Evolutionary conservation across 2,113 vertebrate species (phyloP).

Genomic region (Setophaga coronata): DNA sequence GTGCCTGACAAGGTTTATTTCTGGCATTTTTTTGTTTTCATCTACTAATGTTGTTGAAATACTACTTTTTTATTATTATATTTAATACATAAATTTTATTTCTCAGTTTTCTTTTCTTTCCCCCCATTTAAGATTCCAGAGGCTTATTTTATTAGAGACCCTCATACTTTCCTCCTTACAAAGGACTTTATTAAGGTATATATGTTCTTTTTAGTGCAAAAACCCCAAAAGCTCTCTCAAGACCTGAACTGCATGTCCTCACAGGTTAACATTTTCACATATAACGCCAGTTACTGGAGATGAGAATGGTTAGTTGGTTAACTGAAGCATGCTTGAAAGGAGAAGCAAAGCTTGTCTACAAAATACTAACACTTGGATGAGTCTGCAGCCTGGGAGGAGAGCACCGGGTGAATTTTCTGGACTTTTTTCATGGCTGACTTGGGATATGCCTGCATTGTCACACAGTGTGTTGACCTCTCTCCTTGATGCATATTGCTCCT

Average conservation of each 20-base stretch:
- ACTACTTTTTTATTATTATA: not conserved
- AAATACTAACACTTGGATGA: slow-evolving; percentile 94
- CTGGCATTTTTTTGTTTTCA: not conserved
- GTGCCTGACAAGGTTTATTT: not conserved
- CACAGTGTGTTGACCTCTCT: slow-evolving; percentile 89
- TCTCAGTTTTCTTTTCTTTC: slow-evolving; percentile 50
- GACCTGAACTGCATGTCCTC: slow-evolving; percentile 81
- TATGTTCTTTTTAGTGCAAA: slow-evolving; percentile 26
- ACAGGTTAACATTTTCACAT: slow-evolving; percentile 86
- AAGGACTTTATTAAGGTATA: slow-evolving; percentile 80
- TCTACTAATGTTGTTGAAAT: not conserved
- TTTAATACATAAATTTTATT: not conserved
- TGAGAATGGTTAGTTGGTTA: slow-evolving; percentile 87
- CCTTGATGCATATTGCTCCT: slow-evolving; percentile 89
- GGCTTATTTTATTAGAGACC: slow-evolving; percentile 82
- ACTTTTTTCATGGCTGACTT: slow-evolving; percentile 88
- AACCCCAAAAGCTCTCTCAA: slow-evolving; percentile 44
- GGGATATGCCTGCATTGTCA: slow-evolving; percentile 92
- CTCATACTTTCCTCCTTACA: slow-evolving; percentile 80
- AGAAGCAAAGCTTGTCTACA: slow-evolving; percentile 93
- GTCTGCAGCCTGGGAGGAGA: slow-evolving; percentile 87
- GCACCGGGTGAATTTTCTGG: slow-evolving; percentile 80
- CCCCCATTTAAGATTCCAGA: slow-evolving; percentile 78
- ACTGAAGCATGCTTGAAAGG: slow-evolving; percentile 92
- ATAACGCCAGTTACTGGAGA: slow-evolving; percentile 76